Evolutionary conservation across 2,888 invertebrate species (phyloP).

Genomic region (Ophion costatus): DNA sequence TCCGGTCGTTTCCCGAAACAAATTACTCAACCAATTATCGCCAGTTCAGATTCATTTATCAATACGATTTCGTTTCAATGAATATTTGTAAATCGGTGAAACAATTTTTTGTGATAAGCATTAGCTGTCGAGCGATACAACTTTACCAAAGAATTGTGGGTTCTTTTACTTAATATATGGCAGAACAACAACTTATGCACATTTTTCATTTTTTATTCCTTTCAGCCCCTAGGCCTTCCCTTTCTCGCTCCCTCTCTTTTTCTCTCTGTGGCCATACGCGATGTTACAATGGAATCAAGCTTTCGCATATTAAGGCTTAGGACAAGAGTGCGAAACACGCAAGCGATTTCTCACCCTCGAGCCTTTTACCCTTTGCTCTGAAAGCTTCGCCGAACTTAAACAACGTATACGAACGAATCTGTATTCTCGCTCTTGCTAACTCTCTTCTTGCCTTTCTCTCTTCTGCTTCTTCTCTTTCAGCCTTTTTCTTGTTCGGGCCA

Average conservation of each 20-base stretch:
- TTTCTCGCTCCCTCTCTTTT: conserved; percentile 6
- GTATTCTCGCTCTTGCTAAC: background rate
- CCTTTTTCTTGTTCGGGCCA: background rate
- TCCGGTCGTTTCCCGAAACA: background rate
- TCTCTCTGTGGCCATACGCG: background rate
- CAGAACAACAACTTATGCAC: too few relatives aligned
- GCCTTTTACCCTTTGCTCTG: conserved; percentile 21
- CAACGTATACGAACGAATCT: conserved; percentile 13
- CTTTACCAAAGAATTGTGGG: too few relatives aligned
- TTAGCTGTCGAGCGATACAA: too few relatives aligned
- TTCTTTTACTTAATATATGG: too few relatives aligned
- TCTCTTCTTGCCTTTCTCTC: background rate
- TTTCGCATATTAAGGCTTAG: conserved; percentile 70
- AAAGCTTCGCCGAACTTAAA: conserved; percentile 6
- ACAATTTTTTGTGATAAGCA: background rate
- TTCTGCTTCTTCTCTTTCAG: background rate
- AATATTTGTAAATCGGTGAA: background rate
- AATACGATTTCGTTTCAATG: background rate
- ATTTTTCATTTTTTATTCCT: too few relatives aligned
- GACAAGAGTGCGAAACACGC: conserved; percentile 74
- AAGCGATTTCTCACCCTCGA: conserved; percentile 64
- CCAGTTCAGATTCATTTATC: too few relatives aligned
- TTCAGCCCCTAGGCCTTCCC: background rate
- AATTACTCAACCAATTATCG: background rate
- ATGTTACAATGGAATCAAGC: conserved; percentile 65